A percentile compares a stretch with the other conserved stretches of the same genome.
phyloP scores from a whole-genome alignment of 2,888 invertebrate species.

The Crematogaster levior region DNA sequence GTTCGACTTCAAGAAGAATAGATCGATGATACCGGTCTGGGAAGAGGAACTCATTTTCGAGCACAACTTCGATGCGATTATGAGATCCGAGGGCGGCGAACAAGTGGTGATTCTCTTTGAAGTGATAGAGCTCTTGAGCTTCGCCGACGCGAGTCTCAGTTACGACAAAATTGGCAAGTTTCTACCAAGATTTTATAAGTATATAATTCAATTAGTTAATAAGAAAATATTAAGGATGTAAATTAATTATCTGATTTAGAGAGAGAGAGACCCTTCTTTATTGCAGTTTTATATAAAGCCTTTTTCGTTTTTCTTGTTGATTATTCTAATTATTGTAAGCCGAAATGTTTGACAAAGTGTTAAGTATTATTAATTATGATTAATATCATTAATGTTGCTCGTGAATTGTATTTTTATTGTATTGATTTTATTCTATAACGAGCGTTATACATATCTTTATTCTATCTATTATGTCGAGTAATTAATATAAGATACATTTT shows the following conservation, averaged over 20 bases:
- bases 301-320: background rate
- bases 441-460: no score
- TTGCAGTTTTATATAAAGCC: background rate
- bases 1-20: conserved; percentile 87
- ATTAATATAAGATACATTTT: background rate
- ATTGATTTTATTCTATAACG: no score
- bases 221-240: background rate
- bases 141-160: conserved; percentile 78
- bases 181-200: background rate
- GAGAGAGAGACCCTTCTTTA: background rate
- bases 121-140: conserved; percentile 84
- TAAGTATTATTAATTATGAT: no score
- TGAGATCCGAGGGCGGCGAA: conserved; percentile 76
- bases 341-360: no score
- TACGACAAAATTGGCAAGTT: conserved; percentile 80
- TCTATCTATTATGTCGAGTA: background rate
- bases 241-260: background rate
- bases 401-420: no score
- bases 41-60: conserved; percentile 89
- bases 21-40: conserved; percentile 87
- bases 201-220: background rate
- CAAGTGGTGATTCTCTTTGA: conserved; percentile 85
- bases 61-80: conserved; percentile 86
- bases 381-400: no score
- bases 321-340: no score